phyloP scores from a whole-genome alignment of 1,140 invertebrate genomes.

The Coptotermes formosanus region DNA sequence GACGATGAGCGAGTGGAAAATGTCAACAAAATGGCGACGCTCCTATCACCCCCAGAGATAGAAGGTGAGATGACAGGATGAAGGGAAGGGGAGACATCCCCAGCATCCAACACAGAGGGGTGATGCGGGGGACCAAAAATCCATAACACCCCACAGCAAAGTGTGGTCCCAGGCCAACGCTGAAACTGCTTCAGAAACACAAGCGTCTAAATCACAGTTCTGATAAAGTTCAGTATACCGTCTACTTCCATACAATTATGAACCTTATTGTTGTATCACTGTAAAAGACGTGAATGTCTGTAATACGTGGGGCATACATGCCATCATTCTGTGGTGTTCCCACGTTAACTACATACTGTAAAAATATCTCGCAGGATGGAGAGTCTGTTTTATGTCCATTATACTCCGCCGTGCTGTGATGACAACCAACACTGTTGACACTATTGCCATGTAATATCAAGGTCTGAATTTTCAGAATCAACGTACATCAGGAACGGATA shows the following conservation, averaged over 20 bases:
- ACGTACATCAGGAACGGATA: too few relatives aligned
- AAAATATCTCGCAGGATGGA: too few relatives aligned
- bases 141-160: conserved; percentile 9
- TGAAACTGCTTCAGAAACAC: background rate
- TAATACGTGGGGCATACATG: too few relatives aligned
- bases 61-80: conserved; percentile 1
- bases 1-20: conserved; percentile 14
- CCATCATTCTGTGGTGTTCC: background rate
- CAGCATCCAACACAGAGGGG: conserved; percentile 16
- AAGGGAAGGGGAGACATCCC: background rate
- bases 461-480: too few relatives aligned
- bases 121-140: conserved; percentile 6
- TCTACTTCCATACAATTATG: too few relatives aligned
- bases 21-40: conserved; percentile 17
- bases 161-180: conserved; percentile 10
- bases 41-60: conserved; percentile 14
- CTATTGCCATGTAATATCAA: too few relatives aligned
- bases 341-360: background rate
- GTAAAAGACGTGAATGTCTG: background rate
- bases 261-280: background rate
- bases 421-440: too few relatives aligned
- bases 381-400: background rate
- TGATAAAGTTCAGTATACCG: background rate
- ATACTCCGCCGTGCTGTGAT: background rate
- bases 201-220: background rate